These are phyloP conservation scores for Eudasyphora cyanicolor DNA, from an alignment of 2,888 invertebrate species.

Conservation along the genomic window DNA sequence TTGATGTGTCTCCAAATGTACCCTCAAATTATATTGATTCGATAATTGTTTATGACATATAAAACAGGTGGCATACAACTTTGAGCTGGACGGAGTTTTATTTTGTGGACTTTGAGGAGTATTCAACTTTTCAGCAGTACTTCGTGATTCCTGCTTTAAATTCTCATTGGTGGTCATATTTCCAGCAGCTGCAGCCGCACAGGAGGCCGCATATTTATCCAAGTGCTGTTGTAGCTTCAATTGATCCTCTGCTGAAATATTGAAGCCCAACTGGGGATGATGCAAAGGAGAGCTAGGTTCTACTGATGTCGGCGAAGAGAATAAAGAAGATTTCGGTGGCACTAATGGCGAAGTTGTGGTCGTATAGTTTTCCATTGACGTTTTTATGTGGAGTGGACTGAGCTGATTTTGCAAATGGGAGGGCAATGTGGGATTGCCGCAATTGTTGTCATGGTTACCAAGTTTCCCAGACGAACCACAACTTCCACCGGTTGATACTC, in stretches of 20 bases:
- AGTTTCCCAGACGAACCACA: neutral
- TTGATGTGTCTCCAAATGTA: conserved; percentile 95
- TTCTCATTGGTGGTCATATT: conserved; percentile 46
- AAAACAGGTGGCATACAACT: conserved; percentile 87
- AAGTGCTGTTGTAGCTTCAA: conserved; percentile 66
- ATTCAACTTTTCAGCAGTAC: conserved; percentile 46
- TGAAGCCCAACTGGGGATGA: conserved; percentile 51
- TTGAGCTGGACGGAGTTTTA: conserved; percentile 80
- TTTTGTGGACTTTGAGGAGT: conserved; percentile 61
- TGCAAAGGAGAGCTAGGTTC: conserved; percentile 33
- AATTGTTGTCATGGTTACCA: conserved; percentile 52
- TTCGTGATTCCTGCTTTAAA: conserved; percentile 54
- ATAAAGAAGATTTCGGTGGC: conserved; percentile 43
- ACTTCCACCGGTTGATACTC: conserved; percentile 66
- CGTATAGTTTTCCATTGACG: conserved; percentile 48
- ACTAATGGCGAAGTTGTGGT: conserved; percentile 42
- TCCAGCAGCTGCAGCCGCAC: conserved; percentile 59
- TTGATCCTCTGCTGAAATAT: conserved; percentile 65
- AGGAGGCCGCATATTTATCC: conserved; percentile 74
- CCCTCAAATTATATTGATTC: conserved; percentile 93
- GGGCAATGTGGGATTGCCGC: conserved; percentile 64
- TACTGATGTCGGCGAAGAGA: conserved; percentile 41
- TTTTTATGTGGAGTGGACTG: conserved; percentile 63
- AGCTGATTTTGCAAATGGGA: conserved; percentile 67
- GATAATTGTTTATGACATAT: conserved; percentile 93